Conservation (phyloP, 2,888 invertebrate genomes). For the Didymodactylos carnosus region DNA sequence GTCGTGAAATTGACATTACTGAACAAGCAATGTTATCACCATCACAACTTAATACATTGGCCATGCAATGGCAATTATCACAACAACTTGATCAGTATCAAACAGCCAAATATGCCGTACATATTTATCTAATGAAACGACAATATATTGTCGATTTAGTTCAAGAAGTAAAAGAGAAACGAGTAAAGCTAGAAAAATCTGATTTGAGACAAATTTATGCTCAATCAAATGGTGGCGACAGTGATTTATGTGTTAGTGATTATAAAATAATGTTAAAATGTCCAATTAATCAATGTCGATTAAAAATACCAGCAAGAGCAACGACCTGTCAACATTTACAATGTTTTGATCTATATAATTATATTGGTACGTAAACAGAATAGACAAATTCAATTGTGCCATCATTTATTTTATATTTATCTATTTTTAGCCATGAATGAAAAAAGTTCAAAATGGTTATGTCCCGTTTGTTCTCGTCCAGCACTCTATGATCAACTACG, state of each 20-base stretch:
- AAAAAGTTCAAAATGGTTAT: constrained; percentile 87
- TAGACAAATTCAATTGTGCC: too few species aligned
- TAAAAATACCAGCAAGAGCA: constrained; percentile 57
- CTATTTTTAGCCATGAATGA: constrained; percentile 47
- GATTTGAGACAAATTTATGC: neutral
- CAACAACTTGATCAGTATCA: neutral
- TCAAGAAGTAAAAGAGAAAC: neutral
- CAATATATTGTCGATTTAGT: neutral
- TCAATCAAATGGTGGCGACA: neutral
- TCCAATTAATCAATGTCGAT: constrained; percentile 53
- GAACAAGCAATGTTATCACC: constrained; percentile 6
- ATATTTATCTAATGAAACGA: neutral
- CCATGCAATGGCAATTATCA: constrained; percentile 8
- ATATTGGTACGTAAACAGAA: constrained; percentile 64
- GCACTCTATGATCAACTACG: constrained; percentile 72
- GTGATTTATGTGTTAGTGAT: neutral
- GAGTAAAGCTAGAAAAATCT: neutral
- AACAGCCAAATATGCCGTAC: neutral
- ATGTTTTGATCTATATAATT: constrained; percentile 86
- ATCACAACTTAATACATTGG: neutral
- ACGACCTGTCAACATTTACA: constrained; percentile 83
- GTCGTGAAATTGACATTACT: constrained; percentile 11
- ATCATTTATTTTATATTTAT: too few species aligned
- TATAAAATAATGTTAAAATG: constrained; percentile 12
- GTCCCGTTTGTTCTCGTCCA: constrained; percentile 84